Percentiles rank a stretch among this genome's conserved stretches.
Evolutionary conservation across 2,113 vertebrate species (phyloP).

Genomic region (Sphyrna mokarran): DNA sequence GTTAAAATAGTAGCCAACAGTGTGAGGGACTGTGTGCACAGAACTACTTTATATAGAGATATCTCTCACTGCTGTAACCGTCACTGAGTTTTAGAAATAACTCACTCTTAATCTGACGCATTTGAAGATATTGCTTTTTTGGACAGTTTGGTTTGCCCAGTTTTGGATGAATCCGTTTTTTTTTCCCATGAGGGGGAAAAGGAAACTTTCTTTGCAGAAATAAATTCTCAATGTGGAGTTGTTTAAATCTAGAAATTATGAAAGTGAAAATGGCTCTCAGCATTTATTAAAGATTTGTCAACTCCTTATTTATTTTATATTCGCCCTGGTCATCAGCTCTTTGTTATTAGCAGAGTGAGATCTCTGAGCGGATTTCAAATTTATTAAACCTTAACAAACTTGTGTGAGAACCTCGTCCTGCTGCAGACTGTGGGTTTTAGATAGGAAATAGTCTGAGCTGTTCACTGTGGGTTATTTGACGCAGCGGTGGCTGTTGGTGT

Average conservation of each 20-base stretch:
- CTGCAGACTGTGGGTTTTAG: background rate
- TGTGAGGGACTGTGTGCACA: too few relatives aligned
- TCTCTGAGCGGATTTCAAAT: background rate
- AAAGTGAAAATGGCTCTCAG: background rate
- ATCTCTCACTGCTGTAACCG: too few relatives aligned
- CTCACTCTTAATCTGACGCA: background rate
- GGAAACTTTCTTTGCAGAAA: too few relatives aligned
- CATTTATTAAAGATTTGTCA: background rate
- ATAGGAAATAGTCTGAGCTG: background rate
- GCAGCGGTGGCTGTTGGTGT: background rate
- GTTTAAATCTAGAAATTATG: background rate
- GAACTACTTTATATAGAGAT: too few relatives aligned
- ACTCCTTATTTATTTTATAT: background rate
- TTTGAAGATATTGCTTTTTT: background rate
- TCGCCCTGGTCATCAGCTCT: background rate
- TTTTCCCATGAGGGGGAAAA: background rate
- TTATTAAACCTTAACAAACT: background rate
- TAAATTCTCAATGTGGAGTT: background rate
- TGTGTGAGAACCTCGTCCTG: background rate
- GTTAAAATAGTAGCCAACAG: too few relatives aligned
- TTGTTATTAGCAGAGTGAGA: background rate
- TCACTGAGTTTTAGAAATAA: background rate
- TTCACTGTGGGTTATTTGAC: background rate
- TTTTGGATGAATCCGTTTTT: background rate
- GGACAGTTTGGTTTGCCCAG: background rate